Base-by-base conservation (phyloP, 1,140 invertebrate genomes). In the Drosophila murphyi region DNA sequence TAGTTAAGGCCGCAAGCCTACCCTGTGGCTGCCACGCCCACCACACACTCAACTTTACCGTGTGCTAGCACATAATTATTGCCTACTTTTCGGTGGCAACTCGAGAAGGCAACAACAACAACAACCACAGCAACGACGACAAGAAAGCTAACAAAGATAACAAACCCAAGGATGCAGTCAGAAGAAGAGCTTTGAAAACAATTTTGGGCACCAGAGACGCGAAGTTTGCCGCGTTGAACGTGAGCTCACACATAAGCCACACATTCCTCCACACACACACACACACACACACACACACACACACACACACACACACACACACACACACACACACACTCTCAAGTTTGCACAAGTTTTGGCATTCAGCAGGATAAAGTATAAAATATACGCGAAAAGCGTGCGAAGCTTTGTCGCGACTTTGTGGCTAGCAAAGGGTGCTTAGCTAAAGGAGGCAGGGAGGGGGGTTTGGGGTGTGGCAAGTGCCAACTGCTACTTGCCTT, bases 51-150 rank as follows among this genome's bases (percentile, higher is more conserved):
- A n/a, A 43, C 3, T 43, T 43, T 43, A 48, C 47, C 45, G 55
- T 39, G 39, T 61, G 59, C 10, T 37, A 51, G 69, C 76, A 82
- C 83, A 87, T 87, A 88, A 87, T 87, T 87, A 87, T 87, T 69
- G 79, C 79, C 79, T 73, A 73, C 74, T 64, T 76, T 77, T 76
- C 39, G 63, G 64, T 20, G 63, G 51, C 28, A 63, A 67, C 48
- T 50, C 31, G 28, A 48, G 69, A 39, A 39, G 59, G 35, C 12
- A 62, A 67, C 47, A 48, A 32, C 8, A 43, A n/a, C 31, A 43
- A 45, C 20, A 41, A 41, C 34, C 29, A 67, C 8, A 60, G 39
- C 34, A 37, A 61, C 10, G 20, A 20, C 20, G 20, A 20, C 20
- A 20, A 20, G 20, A 20, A 55, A 45, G 28, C 20, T 20, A 20